Percentiles rank a stretch among this genome's conserved stretches.
Evolutionary conservation across 2,888 invertebrate genomes (phyloP).

Genomic region (Drosophila subquinaria): DNA sequence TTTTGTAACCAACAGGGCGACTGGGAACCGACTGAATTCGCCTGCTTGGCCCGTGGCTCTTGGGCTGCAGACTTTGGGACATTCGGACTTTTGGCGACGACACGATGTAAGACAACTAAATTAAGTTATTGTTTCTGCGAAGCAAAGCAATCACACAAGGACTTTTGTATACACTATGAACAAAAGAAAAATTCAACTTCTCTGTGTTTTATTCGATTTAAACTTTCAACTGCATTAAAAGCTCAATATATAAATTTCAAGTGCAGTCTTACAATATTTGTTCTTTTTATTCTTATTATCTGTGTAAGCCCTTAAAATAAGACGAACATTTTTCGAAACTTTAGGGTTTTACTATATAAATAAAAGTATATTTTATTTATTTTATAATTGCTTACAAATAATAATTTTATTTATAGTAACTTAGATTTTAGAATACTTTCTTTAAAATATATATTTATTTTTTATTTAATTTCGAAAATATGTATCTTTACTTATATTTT

Average conservation of each 20-base stretch:
- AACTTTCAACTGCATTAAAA: not conserved
- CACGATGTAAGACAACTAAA: conserved; percentile 75
- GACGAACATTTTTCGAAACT: too few species aligned
- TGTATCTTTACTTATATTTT: too few species aligned
- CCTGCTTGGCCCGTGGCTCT: conserved; percentile 7
- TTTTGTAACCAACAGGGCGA: conserved; percentile 14
- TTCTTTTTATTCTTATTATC: too few species aligned
- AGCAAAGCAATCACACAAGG: not conserved
- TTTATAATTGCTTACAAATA: too few species aligned
- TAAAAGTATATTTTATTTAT: too few species aligned
- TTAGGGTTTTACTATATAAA: too few species aligned
- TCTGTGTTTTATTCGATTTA: too few species aligned
- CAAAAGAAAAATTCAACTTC: not conserved
- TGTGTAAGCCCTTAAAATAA: too few species aligned
- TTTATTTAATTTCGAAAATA: too few species aligned
- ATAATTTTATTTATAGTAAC: too few species aligned
- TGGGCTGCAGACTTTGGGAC: not conserved
- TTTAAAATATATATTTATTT: too few species aligned
- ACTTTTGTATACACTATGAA: conserved; percentile 43
- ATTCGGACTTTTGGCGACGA: conserved; percentile 57
- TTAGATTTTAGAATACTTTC: too few species aligned
- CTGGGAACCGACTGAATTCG: conserved; percentile 13
- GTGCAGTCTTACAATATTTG: not conserved
- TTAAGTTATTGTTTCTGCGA: conserved; percentile 81
- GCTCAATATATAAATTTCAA: not conserved